A percentile compares a stretch with the other conserved stretches of the same genome.
These are phyloP conservation scores for Eonycteris spelaea DNA, from an alignment of 2,113 vertebrate species.

Conservation along the genomic window DNA sequence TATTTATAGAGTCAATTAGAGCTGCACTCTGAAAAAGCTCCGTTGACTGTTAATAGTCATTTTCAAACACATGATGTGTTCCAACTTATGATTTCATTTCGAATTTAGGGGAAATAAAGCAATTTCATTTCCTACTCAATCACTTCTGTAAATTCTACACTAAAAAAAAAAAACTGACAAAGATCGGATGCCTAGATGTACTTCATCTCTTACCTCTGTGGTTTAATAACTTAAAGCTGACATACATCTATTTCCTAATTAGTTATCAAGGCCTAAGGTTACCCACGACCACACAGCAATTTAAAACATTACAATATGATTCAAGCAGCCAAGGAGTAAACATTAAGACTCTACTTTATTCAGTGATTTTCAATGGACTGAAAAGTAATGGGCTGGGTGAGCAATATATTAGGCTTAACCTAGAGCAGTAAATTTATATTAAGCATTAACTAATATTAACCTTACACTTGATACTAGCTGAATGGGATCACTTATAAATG, in stretches of 20 bases:
- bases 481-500: background rate
- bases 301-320: background rate
- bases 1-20: background rate
- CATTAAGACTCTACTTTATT: background rate
- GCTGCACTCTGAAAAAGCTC: background rate
- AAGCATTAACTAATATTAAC: background rate
- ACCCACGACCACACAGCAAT: background rate
- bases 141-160: background rate
- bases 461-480: background rate
- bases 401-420: background rate
- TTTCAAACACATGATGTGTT: background rate
- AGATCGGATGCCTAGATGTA: background rate
- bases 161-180: background rate
- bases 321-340: background rate
- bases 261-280: background rate
- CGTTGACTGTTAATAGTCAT: background rate
- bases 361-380: background rate
- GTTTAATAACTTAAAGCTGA: background rate
- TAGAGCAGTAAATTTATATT: background rate
- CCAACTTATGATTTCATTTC: background rate
- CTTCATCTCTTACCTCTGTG: background rate
- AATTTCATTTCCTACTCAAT: constrained; percentile 2
- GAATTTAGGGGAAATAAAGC: background rate
- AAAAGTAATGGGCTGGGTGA: background rate
- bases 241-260: background rate